phyloP scores from a whole-genome alignment of 2,797 vertebrate genomes.

The Oophaga sylvatica region DNA sequence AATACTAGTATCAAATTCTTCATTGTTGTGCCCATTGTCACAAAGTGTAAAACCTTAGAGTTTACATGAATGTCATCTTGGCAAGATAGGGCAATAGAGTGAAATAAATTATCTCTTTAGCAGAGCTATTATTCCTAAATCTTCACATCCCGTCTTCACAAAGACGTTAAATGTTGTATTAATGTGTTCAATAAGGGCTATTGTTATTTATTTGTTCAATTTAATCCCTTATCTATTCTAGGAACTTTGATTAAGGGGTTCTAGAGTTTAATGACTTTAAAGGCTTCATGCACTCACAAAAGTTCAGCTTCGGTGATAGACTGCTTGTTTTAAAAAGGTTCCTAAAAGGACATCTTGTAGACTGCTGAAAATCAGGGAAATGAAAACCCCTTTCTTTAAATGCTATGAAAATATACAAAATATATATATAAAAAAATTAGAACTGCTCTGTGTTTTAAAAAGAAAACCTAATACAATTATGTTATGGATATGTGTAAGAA shows the following conservation, averaged over 20 bases:
- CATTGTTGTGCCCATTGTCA: not conserved
- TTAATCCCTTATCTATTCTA: not conserved
- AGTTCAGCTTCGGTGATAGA: not conserved
- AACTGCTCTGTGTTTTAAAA: too few species aligned
- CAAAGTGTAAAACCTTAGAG: not conserved
- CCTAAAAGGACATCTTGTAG: not conserved
- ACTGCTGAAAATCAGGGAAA: not conserved
- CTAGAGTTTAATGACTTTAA: not conserved
- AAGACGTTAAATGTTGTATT: conserved; percentile 7
- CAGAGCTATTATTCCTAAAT: not conserved
- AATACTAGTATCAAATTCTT: not conserved
- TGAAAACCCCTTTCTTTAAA: too few species aligned
- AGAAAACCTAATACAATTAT: too few species aligned
- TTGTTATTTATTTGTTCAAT: conserved; percentile 16
- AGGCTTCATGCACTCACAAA: not conserved
- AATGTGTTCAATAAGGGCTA: not conserved
- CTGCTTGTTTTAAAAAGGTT: not conserved
- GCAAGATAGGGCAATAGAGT: not conserved
- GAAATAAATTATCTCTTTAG: conserved; percentile 6
- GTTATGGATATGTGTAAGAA: too few species aligned
- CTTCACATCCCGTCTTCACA: not conserved
- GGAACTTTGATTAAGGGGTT: not conserved
- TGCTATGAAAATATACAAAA: too few species aligned
- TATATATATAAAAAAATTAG: too few species aligned
- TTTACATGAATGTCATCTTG: not conserved